Conservation (phyloP, 1,140 invertebrate genomes). For the Eumeta japonica region DNA sequence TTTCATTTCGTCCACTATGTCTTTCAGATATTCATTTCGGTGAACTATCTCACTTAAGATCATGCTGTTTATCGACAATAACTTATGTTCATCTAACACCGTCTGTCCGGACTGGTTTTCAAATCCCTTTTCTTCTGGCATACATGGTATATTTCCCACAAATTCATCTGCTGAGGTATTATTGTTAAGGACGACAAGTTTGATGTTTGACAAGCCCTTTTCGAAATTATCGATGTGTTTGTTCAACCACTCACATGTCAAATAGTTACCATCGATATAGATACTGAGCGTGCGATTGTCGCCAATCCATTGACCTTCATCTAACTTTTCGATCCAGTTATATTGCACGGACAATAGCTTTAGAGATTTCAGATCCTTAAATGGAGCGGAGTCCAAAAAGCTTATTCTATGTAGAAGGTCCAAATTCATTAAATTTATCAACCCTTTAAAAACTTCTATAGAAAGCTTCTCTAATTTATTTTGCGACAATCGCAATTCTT, state of each 20-base stretch:
- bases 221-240: too few species aligned
- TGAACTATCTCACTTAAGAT: constrained; percentile 36
- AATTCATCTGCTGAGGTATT: constrained; percentile 15
- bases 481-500: too few species aligned
- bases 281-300: constrained; percentile 28
- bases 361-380: too few species aligned
- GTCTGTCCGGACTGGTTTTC: neutral
- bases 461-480: too few species aligned
- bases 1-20: too few species aligned
- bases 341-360: constrained; percentile 32
- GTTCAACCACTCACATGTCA: constrained; percentile 36
- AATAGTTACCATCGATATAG: constrained; percentile 34
- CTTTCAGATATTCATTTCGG: constrained; percentile 17
- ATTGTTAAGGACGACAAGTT: constrained; percentile 21
- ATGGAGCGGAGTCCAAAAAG: too few species aligned
- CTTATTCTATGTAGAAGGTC: too few species aligned
- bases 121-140: constrained; percentile 9
- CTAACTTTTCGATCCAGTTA: constrained; percentile 26
- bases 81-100: constrained; percentile 26
- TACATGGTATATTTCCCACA: constrained; percentile 34
- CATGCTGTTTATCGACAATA: constrained; percentile 30
- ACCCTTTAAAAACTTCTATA: too few species aligned
- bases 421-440: too few species aligned
- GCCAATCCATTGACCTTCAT: constrained; percentile 28
- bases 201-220: constrained; percentile 35